Evolutionary conservation across 2,888 invertebrate genomes (phyloP).

Genomic region (Acholoe squamosa): DNA sequence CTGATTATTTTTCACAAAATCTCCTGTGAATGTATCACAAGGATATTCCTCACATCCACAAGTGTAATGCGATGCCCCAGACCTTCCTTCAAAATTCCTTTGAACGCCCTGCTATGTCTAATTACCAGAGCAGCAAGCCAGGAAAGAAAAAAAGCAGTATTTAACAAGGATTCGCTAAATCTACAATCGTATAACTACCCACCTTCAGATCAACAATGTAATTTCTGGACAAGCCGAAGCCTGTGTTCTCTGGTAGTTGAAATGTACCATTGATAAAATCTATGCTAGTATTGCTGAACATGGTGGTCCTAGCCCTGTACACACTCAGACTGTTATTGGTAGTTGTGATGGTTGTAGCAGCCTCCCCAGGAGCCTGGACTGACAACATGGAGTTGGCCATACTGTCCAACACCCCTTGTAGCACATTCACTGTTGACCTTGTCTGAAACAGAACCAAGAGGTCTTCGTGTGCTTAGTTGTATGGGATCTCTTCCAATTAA

Average conservation of each 20-base stretch:
- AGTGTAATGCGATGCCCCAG: no score
- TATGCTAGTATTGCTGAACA: not conserved
- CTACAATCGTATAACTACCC: not conserved
- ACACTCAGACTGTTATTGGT: slow-evolving; percentile 37
- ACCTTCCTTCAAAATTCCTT: no score
- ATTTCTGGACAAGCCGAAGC: not conserved
- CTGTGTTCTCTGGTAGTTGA: not conserved
- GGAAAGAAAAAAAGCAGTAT: no score
- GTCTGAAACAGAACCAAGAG: slow-evolving; percentile 7
- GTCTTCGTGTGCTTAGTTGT: no score
- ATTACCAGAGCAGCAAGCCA: no score
- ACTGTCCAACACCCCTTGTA: not conserved
- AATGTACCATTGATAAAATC: not conserved
- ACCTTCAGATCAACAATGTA: slow-evolving; percentile 3
- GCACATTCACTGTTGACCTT: not conserved
- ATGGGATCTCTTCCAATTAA: no score
- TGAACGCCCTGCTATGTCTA: no score
- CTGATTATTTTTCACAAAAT: no score
- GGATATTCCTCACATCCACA: no score
- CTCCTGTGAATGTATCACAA: no score
- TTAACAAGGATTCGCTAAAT: no score
- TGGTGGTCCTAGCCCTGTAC: slow-evolving; percentile 30
- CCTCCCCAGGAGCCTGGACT: not conserved
- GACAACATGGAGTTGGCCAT: not conserved
- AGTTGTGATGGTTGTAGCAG: not conserved